Evolutionary conservation across 1,140 invertebrate genomes (phyloP), one percentile per base, ranked within the genome.

Genomic region (Hyles vespertilio): DNA sequence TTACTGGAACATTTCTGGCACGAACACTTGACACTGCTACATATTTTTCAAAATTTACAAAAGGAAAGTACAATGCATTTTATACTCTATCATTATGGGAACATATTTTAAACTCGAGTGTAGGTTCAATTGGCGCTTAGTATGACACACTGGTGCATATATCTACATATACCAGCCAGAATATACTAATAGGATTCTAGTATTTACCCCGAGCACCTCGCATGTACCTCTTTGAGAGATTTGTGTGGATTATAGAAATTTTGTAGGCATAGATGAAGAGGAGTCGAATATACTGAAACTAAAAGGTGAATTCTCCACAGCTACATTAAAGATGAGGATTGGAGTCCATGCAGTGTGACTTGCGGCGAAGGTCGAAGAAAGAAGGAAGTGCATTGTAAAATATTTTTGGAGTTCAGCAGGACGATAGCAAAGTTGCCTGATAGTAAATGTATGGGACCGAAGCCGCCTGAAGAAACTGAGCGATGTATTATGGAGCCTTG

Each of bases 401-500:
- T 98, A 67, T 98, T 96, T 84, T 89, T 99, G 48, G 96, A 98
- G 83, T 97, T 97, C 77, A 96, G 95, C 48, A 91, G 93, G 58
- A 97, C 95, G 0, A 93, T 96, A 45, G 96, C 95, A 0, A 94
- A 93, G 65, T 85, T 98, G 8, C 96, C 97, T 0, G 96, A 98
- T 69, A 92, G 91, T n/a, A 93, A 98, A 68, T 99, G 97, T 77
- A 92, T 94, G 53, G 96, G 96, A 0, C 92, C 92, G 0, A 97
- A 96, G 73, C 97, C 97, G 0, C 70, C 91, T 0, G 94, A 95
- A 70, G 94, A 95, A 67, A 93, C 92, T 0, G 95, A 98, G 76
- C 91, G 92, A 70, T 98, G 96, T 71, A 91, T 92, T 45, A 92
- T 93, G 87, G 92, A 93, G 55, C 93, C 95, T 0, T 98, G 97